These are phyloP conservation scores for Chlamydotis undulata DNA, from an alignment of 2,113 vertebrate species.

Conservation along the genomic window DNA sequence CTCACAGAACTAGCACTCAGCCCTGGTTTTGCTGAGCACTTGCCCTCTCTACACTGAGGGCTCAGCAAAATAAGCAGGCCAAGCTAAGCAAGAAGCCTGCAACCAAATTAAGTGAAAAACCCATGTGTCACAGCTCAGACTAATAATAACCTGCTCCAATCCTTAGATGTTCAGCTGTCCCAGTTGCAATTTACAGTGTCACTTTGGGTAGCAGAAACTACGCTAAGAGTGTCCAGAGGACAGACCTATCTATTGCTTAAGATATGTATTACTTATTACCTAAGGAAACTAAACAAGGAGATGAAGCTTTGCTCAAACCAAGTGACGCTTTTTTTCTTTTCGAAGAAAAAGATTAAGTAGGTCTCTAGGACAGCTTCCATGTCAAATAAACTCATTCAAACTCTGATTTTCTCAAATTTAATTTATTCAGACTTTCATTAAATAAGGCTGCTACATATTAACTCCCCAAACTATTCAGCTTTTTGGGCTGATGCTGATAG, in stretches of 20 bases:
- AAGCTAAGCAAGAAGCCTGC: background rate
- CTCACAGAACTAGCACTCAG: background rate
- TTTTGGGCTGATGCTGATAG: background rate
- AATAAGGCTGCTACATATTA: background rate
- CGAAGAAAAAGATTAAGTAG: background rate
- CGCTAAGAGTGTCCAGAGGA: background rate
- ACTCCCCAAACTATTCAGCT: background rate
- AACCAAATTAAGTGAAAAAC: background rate
- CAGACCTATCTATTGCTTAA: background rate
- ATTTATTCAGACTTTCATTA: background rate
- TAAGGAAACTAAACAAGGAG: background rate
- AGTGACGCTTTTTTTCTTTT: background rate
- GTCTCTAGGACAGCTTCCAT: background rate
- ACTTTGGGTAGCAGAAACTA: background rate
- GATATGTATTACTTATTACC: rapidly evolving
- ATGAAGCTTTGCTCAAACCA: background rate
- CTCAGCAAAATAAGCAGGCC: slow-evolving; percentile 22
- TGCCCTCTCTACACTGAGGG: background rate
- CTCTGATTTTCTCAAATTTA: background rate
- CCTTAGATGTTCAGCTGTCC: background rate
- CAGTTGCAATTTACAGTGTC: background rate
- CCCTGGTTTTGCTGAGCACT: background rate
- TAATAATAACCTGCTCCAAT: slow-evolving; percentile 9
- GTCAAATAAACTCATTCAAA: background rate
- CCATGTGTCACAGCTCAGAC: background rate